A percentile compares a stretch with the other conserved stretches of the same genome.
These are phyloP conservation scores for Poeciliopsis gracilis DNA, from an alignment of 2,797 vertebrate species.

Conservation along the genomic window DNA sequence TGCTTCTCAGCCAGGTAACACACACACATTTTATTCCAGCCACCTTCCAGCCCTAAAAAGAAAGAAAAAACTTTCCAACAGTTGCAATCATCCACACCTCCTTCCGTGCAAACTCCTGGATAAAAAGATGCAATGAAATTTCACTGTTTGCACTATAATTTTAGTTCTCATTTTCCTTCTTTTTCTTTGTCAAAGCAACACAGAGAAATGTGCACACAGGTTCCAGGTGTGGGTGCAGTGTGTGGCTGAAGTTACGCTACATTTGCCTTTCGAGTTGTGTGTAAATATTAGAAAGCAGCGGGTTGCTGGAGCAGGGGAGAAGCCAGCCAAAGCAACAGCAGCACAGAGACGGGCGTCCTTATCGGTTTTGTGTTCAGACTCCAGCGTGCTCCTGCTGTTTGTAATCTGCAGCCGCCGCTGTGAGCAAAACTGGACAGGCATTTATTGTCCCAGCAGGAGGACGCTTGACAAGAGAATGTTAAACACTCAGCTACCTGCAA, in stretches of 20 bases:
- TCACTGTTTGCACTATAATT: constrained; percentile 74
- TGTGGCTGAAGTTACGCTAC: constrained; percentile 76
- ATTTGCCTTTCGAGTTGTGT: constrained; percentile 94
- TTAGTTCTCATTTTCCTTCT: constrained; percentile 39
- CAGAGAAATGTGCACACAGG: constrained; percentile 59
- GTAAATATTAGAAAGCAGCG: constrained; percentile 99
- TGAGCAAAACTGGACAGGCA: constrained; percentile 98
- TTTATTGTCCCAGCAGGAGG: constrained; percentile 97
- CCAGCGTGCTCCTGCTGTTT: constrained; percentile 92
- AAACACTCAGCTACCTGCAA: constrained; percentile 91
- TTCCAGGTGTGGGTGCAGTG: constrained; percentile 67
- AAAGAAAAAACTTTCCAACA: constrained; percentile 44
- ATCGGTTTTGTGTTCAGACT: constrained; percentile 93
- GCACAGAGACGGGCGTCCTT: constrained; percentile 92
- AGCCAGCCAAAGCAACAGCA: constrained; percentile 86
- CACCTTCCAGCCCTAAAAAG: constrained; percentile 23
- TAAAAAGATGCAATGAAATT: constrained; percentile 72
- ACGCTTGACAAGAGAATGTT: constrained; percentile 94
- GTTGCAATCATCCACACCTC: constrained; percentile 65
- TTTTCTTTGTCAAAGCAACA: constrained; percentile 38
- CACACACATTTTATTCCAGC: constrained; percentile 29
- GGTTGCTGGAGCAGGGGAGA: constrained; percentile 89
- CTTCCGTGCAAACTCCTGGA: constrained; percentile 56
- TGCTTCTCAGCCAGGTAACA: constrained; percentile 5
- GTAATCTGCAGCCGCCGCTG: constrained; percentile 97